phyloP scores from a whole-genome alignment of 1,140 invertebrate genomes.

The Drosophila erecta region DNA sequence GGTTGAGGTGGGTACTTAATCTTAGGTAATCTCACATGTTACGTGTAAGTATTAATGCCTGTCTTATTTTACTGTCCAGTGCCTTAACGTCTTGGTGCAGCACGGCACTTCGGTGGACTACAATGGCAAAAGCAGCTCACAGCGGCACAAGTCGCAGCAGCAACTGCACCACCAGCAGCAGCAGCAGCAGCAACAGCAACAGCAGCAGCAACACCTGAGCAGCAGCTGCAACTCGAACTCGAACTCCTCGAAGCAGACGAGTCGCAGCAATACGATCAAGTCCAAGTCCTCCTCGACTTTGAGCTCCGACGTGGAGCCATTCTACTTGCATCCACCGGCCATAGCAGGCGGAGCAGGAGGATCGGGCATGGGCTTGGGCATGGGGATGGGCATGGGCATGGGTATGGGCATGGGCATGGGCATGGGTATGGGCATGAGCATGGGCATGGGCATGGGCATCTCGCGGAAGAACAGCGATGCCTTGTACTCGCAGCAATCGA shows the following conservation, averaged over 20 bases:
- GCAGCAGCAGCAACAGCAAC: constrained; percentile 51
- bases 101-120: constrained; percentile 89
- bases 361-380: constrained; percentile 3
- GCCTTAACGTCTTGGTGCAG: constrained; percentile 91
- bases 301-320: constrained; percentile 87
- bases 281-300: constrained; percentile 82
- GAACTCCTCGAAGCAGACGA: constrained; percentile 82
- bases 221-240: constrained; percentile 83
- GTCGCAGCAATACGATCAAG: constrained; percentile 81
- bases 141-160: constrained; percentile 71
- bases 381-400: constrained; percentile 9
- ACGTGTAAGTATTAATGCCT: background rate
- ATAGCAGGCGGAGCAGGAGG: constrained; percentile 43
- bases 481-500: constrained; percentile 74
- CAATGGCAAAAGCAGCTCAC: constrained; percentile 68
- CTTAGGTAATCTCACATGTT: background rate
- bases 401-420: constrained; percentile 13
- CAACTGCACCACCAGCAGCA: constrained; percentile 48
- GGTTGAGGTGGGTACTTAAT: constrained; percentile 88
- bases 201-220: constrained; percentile 62
- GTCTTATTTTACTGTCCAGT: constrained; percentile 85
- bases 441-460: constrained; percentile 50
- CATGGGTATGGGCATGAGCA: constrained; percentile 11
- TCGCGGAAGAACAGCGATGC: constrained; percentile 72
- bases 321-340: constrained; percentile 89